Percentiles rank a stretch among this genome's conserved stretches.
phyloP scores from a whole-genome alignment of 2,797 vertebrate species.

The Takifugu rubripes region DNA sequence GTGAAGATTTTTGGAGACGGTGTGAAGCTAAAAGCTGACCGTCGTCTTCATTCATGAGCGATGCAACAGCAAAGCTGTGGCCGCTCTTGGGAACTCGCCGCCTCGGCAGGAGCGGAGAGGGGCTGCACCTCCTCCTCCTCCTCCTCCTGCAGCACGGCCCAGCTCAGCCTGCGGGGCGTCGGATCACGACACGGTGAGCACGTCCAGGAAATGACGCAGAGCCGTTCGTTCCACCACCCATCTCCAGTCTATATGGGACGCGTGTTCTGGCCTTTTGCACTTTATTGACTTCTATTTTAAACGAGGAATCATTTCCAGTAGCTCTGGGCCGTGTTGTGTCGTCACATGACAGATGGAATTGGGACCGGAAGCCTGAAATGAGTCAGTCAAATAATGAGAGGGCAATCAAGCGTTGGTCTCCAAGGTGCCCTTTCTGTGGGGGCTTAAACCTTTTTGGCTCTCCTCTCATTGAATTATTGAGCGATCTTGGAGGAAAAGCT shows the following conservation, averaged over 20 bases:
- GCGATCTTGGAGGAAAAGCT: constrained; percentile 17
- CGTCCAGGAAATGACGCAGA: constrained; percentile 57
- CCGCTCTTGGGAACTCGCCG: too few relatives aligned
- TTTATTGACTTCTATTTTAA: constrained; percentile 57
- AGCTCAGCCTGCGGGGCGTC: constrained; percentile 28
- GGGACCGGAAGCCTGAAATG: constrained; percentile 66
- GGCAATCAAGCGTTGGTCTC: constrained; percentile 50
- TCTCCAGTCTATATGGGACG: constrained; percentile 30
- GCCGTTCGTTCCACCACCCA: constrained; percentile 28
- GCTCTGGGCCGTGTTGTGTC: constrained; percentile 35
- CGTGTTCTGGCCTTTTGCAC: constrained; percentile 13
- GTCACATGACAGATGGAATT: constrained; percentile 62
- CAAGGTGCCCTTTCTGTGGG: constrained; percentile 22
- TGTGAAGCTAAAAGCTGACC: too few relatives aligned
- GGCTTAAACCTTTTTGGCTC: constrained; percentile 9
- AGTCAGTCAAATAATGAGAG: constrained; percentile 61
- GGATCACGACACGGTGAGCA: constrained; percentile 50
- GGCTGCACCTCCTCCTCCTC: constrained; percentile 12
- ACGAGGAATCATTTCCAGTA: constrained; percentile 53
- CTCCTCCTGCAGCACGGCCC: constrained; percentile 27
- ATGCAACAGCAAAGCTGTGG: too few relatives aligned
- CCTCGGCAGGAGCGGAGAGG: too few relatives aligned
- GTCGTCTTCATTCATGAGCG: too few relatives aligned
- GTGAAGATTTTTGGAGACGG: too few relatives aligned
- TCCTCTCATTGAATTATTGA: constrained; percentile 8